Evolutionary conservation across 2,113 vertebrate genomes (phyloP).

Genomic region (Eurystomus gularis): DNA sequence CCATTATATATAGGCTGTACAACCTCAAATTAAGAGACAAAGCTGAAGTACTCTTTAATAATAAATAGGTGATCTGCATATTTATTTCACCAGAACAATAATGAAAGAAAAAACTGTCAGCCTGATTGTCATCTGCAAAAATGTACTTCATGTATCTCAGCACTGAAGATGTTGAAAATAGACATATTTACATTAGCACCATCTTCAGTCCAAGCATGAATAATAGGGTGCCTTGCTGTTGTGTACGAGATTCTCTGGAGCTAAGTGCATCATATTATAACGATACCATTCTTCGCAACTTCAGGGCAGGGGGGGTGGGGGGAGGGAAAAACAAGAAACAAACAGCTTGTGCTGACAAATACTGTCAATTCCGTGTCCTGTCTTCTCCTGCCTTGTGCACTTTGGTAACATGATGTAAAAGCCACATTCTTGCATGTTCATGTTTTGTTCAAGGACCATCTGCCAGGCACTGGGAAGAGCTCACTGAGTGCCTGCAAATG

Average conservation of each 20-base stretch:
- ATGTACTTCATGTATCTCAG: not conserved
- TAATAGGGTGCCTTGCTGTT: not conserved
- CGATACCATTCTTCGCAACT: not conserved
- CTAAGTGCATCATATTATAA: not conserved
- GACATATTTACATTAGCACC: conserved; percentile 23
- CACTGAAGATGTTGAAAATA: not conserved
- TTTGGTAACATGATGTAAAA: conserved; percentile 17
- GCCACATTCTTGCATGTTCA: conserved; percentile 45
- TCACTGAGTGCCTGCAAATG: conserved; percentile 34
- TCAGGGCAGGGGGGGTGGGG: too few species aligned
- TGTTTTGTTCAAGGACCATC: conserved; percentile 59
- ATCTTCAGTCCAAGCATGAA: conserved; percentile 5
- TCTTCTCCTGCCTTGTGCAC: conserved; percentile 41
- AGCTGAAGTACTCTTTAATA: not conserved
- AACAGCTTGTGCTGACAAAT: conserved; percentile 48
- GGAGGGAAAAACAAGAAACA: not conserved
- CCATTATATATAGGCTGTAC: not conserved
- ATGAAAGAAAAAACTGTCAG: conserved; percentile 28
- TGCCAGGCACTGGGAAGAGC: conserved; percentile 20
- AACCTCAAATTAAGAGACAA: not conserved
- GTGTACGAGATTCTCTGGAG: not conserved
- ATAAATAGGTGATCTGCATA: conserved; percentile 2
- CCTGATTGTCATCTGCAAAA: conserved; percentile 16
- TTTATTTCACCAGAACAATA: conserved; percentile 39
- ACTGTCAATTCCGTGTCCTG: conserved; percentile 10